phyloP scores from a whole-genome alignment of 2,113 vertebrate genomes.

The Coreoperca whiteheadi region DNA sequence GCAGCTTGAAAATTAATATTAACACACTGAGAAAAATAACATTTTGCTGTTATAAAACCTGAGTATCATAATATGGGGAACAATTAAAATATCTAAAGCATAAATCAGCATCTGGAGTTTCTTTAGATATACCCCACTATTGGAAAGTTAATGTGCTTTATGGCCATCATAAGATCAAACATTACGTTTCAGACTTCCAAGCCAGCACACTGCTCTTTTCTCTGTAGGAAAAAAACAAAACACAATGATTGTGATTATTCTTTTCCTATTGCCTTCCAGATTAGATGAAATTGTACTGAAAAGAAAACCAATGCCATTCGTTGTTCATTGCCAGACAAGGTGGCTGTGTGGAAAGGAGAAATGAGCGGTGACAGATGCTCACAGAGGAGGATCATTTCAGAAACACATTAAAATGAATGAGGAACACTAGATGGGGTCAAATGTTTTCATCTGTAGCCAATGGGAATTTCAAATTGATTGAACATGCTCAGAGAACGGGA shows the following conservation, averaged over 20 bases:
- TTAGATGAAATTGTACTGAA: conserved; percentile 50
- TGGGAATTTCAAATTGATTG: conserved; percentile 74
- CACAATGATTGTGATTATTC: conserved; percentile 27
- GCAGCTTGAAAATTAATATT: neutral
- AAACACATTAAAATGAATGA: conserved; percentile 82
- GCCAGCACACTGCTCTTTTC: too few relatives aligned
- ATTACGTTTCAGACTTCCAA: neutral
- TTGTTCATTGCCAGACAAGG: conserved; percentile 34
- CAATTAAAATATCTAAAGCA: neutral
- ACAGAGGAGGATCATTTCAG: conserved; percentile 59
- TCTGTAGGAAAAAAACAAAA: neutral
- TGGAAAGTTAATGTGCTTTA: neutral
- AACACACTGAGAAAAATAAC: neutral
- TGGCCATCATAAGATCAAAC: neutral
- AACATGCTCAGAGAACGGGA: conserved; percentile 59
- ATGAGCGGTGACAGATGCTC: conserved; percentile 68
- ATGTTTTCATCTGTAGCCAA: conserved; percentile 72
- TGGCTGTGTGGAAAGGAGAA: conserved; percentile 37
- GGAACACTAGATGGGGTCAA: conserved; percentile 61
- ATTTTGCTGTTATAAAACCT: neutral
- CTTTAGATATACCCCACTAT: neutral
- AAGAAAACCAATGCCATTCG: conserved; percentile 15
- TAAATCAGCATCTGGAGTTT: neutral
- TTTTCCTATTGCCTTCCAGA: conserved; percentile 29
- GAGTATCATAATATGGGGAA: neutral